These are phyloP conservation scores for Globicephala melas DNA, from an alignment of 2,113 vertebrate genomes.

Conservation along the genomic window DNA sequence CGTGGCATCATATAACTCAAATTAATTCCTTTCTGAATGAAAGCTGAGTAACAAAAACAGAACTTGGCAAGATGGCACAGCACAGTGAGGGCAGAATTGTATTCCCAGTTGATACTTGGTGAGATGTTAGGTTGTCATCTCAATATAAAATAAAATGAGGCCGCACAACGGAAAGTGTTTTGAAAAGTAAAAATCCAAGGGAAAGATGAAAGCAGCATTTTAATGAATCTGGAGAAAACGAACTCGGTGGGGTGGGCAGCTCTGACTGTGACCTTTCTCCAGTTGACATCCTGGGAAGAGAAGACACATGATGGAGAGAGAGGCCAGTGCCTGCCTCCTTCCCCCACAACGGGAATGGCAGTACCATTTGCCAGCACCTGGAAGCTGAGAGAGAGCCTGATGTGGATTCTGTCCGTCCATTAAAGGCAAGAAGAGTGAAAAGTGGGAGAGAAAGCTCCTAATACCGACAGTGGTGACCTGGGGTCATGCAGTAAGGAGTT, in stretches of 20 bases:
- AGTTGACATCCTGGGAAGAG: not conserved
- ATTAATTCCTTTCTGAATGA: conserved; percentile 63
- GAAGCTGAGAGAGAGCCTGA: not conserved
- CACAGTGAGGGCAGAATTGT: not conserved
- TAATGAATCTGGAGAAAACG: conserved; percentile 23
- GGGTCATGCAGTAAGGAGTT: not conserved
- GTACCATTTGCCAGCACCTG: not conserved
- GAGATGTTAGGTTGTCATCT: conserved; percentile 56
- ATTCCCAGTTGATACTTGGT: conserved; percentile 38
- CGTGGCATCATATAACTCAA: not conserved
- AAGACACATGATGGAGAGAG: not conserved
- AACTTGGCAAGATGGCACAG: conserved; percentile 38
- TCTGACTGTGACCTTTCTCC: not conserved
- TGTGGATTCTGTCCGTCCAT: not conserved
- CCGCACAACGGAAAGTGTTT: not conserved
- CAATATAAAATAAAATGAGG: conserved; percentile 52
- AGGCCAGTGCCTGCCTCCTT: not conserved
- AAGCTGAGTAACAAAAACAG: conserved; percentile 42
- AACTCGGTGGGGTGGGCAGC: not conserved
- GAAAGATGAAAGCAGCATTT: not conserved
- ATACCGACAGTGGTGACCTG: not conserved
- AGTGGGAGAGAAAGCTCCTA: not conserved
- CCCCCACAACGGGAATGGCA: accelerated
- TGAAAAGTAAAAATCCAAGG: conserved; percentile 49
- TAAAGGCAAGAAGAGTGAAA: conserved; percentile 16